phyloP scores from a whole-genome alignment of 2,797 vertebrate species.

The Sebastes nivosus region DNA sequence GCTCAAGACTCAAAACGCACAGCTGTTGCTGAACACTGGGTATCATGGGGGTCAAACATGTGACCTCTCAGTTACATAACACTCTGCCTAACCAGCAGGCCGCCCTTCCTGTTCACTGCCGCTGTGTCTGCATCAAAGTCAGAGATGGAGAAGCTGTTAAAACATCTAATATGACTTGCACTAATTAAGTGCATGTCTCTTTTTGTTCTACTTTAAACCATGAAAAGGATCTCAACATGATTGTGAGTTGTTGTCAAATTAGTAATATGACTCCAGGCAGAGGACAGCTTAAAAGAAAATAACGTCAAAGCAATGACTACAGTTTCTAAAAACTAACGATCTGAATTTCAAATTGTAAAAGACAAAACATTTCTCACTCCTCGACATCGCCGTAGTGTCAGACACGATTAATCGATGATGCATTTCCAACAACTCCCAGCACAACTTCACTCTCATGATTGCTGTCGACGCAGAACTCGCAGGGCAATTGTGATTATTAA shows the following conservation, averaged over 20 bases:
- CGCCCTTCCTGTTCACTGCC: slow-evolving; percentile 16
- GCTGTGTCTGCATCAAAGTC: slow-evolving; percentile 51
- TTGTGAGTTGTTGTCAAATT: slow-evolving; percentile 14
- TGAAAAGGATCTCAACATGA: background rate
- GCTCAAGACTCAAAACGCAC: slow-evolving; percentile 43
- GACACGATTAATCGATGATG: slow-evolving; percentile 27
- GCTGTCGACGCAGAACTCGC: slow-evolving; percentile 19
- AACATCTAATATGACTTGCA: slow-evolving; percentile 20
- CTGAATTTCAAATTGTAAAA: background rate
- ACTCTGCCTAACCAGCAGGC: slow-evolving; percentile 49
- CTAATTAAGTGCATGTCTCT: background rate
- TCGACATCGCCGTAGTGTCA: background rate
- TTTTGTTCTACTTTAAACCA: slow-evolving; percentile 12
- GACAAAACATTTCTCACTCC: slow-evolving; percentile 10
- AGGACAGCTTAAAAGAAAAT: background rate
- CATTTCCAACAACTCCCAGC: slow-evolving; percentile 38
- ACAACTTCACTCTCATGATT: slow-evolving; percentile 23
- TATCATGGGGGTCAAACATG: slow-evolving; percentile 34
- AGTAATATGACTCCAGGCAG: background rate
- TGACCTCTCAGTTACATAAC: slow-evolving; percentile 45
- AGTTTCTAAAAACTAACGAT: background rate
- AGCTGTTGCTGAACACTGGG: slow-evolving; percentile 44
- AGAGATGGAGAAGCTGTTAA: background rate
- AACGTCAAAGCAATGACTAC: background rate
- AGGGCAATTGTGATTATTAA: slow-evolving; percentile 48